A percentile compares a stretch with the other conserved stretches of the same genome.
Evolutionary conservation across 2,888 invertebrate genomes (phyloP).

Genomic region (Neoascia interrupta): DNA sequence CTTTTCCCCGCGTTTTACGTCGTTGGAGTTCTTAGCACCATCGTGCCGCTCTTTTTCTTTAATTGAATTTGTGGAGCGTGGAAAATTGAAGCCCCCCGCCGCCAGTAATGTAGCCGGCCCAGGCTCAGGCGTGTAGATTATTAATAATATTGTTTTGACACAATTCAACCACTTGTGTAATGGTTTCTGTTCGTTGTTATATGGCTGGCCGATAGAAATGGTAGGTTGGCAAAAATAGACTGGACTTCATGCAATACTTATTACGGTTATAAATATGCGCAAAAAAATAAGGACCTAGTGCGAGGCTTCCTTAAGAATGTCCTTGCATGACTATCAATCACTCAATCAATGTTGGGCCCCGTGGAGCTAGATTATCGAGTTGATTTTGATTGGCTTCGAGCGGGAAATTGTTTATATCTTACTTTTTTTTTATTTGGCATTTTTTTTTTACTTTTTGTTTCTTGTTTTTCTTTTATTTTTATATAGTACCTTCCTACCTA

Average conservation of each 20-base stretch:
- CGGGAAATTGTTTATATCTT: slow-evolving; percentile 29
- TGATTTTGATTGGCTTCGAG: slow-evolving; percentile 67
- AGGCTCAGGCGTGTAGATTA: slow-evolving; percentile 30
- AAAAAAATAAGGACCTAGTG: slow-evolving; percentile 5
- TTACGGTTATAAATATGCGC: slow-evolving; percentile 23
- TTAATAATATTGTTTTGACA: slow-evolving; percentile 69
- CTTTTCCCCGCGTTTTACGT: not conserved
- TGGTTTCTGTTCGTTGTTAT: slow-evolving; percentile 12
- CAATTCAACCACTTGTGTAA: slow-evolving; percentile 51
- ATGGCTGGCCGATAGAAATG: not conserved
- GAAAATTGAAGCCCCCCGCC: slow-evolving; percentile 60
- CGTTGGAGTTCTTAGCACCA: not conserved
- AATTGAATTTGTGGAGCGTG: slow-evolving; percentile 70
- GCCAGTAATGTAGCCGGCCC: slow-evolving; percentile 23
- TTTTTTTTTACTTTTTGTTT: slow-evolving; percentile 20
- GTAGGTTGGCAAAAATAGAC: slow-evolving; percentile 17
- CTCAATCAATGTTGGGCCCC: slow-evolving; percentile 73
- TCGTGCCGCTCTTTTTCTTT: slow-evolving; percentile 19
- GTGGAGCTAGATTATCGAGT: slow-evolving; percentile 64
- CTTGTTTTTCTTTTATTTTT: slow-evolving; percentile 12
- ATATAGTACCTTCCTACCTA: not conserved
- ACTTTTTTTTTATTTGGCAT: slow-evolving; percentile 34
- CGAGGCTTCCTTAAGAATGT: slow-evolving; percentile 34
- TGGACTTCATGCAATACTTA: slow-evolving; percentile 32
- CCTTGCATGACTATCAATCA: slow-evolving; percentile 75